phyloP scores from a whole-genome alignment of 92 coral and sea anemone species.

The Pocillopora meandrina region DNA sequence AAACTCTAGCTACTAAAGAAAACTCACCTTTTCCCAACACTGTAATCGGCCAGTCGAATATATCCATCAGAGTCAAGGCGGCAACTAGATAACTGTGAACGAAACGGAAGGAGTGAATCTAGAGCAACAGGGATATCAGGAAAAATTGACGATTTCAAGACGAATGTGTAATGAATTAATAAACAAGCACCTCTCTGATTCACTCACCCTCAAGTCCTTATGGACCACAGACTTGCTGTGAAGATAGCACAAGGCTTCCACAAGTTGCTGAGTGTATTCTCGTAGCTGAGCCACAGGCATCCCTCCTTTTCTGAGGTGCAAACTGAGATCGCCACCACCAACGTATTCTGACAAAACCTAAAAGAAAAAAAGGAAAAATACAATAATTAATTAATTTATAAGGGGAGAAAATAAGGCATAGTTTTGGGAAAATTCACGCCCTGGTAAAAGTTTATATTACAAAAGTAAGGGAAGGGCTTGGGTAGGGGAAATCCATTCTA shows the following conservation, averaged over 20 bases:
- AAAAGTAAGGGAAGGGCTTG: no score
- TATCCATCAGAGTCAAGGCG: constrained; percentile 78
- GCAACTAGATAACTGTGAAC: constrained; percentile 77
- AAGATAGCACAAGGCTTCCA: constrained; percentile 86
- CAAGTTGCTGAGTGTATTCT: constrained; percentile 79
- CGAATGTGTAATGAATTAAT: background rate
- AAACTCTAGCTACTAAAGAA: no score
- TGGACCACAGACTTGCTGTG: constrained; percentile 96
- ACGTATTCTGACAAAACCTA: constrained; percentile 85
- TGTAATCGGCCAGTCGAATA: constrained; percentile 86
- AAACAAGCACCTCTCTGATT: background rate
- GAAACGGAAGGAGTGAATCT: background rate
- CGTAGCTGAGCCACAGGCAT: constrained; percentile 76
- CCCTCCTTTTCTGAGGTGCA: constrained; percentile 72
- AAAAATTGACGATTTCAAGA: no score
- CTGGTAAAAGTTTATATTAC: no score
- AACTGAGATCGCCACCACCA: constrained; percentile 85
- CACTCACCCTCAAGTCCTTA: constrained; percentile 82
- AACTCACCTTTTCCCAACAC: constrained; percentile 86
- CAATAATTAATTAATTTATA: no score
- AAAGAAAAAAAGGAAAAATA: no score
- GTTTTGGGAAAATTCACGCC: no score
- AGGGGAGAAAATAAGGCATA: no score
- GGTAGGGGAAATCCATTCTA: no score
- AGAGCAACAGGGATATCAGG: background rate